Base-by-base conservation (phyloP, 2,113 vertebrate species). In the Fukomys damarensis region DNA sequence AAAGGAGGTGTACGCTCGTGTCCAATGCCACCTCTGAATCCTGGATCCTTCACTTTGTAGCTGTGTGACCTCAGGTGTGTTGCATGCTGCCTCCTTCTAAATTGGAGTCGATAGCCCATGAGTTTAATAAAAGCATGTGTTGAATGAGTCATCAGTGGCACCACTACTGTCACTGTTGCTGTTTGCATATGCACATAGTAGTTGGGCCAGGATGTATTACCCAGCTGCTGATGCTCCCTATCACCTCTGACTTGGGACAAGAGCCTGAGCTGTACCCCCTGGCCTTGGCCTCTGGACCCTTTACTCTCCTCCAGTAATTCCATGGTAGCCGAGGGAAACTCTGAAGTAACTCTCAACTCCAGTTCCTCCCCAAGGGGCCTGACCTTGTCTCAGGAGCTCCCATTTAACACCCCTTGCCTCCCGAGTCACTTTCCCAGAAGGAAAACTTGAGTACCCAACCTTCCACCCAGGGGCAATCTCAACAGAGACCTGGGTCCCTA, bases 1-100 rank as follows among this genome's bases (percentile, higher is more conserved):
- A 1, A 19, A 16, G 52, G 4, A 8, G 49, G 0, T 0, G 5
- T 11, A 3, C 14, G 3, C 43, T 0, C 14, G 56, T 20, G 24
- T 54, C 35, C 0, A 41, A 7, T 0, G 0, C 20, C 5, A 2
- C 14, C 7, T 49, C 30, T 6, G 68, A 74, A 49, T 26, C 38
- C 46, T 4, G 56, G 68, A 43, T 56, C 28, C 32, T 26, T 22
- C 2, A 26, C n/a, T 26, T 22, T 17, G 35, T 46, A 65, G 20
- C 65, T 63, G 20, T 28, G 32, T 32, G 92, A 38, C 3, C 11
- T 32, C 30, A 2, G 38, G 38, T 6, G 8, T 35, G 4, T 20
- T 7, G 52, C 35, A 54, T 14, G 65, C 41, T 43, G 38, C 24
- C 59, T 41, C 0, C 0, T 22, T 95, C 83, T 74, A 38, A 93